phyloP scores from a whole-genome alignment of 1,140 invertebrate genomes.

The Platorchestia sp. region DNA sequence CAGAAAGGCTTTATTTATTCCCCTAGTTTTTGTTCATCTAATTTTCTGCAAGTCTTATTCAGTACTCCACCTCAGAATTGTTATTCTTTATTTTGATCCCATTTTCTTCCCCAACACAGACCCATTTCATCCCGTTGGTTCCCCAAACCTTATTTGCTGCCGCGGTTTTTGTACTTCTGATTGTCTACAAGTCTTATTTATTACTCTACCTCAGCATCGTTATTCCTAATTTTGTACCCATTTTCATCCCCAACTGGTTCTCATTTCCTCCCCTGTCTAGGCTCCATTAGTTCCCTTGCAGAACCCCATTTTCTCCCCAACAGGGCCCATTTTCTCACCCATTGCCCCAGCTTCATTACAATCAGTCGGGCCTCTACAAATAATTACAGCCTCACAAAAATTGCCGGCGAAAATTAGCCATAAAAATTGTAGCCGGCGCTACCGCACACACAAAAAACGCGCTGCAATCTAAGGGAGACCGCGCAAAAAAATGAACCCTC shows the following conservation, averaged over 20 bases:
- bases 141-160: too few relatives aligned
- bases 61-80: background rate
- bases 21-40: too few relatives aligned
- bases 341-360: conserved; percentile 46
- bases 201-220: background rate
- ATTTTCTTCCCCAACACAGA: background rate
- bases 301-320: background rate
- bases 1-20: too few relatives aligned
- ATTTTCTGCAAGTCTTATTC: background rate
- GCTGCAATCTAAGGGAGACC: conserved; percentile 33
- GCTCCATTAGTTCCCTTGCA: background rate
- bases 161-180: too few relatives aligned
- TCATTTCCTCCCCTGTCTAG: background rate
- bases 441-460: conserved; percentile 23
- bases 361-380: conserved; percentile 54
- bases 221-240: background rate
- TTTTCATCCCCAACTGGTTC: background rate
- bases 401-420: conserved; percentile 46
- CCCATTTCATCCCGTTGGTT: too few relatives aligned
- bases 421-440: conserved; percentile 54
- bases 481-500: conserved; percentile 8
- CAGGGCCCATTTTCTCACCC: conserved; percentile 22
- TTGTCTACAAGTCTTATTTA: too few relatives aligned
- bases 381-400: conserved; percentile 34
- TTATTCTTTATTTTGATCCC: background rate